phyloP scores from a whole-genome alignment of 1,140 invertebrate species.

The Panagrolaimus sp. region DNA sequence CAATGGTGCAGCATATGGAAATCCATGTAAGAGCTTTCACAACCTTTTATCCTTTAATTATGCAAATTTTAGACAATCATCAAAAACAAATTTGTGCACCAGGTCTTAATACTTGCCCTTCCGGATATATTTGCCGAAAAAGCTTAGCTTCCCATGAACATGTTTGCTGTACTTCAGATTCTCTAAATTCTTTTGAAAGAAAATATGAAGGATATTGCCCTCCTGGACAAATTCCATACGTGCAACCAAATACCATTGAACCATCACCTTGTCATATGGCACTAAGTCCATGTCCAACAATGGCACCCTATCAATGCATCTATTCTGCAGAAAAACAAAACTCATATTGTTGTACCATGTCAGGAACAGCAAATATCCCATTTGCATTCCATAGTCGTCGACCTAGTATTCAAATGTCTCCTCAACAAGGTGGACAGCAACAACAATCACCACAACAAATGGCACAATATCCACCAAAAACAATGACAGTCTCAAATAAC shows the following conservation, averaged over 20 bases:
- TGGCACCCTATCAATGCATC: constrained; percentile 53
- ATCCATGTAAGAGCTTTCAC: constrained; percentile 30
- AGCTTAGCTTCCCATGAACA: constrained; percentile 48
- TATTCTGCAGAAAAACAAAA: constrained; percentile 57
- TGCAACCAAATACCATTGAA: constrained; percentile 27
- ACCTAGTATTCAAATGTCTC: background rate
- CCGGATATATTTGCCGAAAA: constrained; percentile 45
- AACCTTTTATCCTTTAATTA: background rate
- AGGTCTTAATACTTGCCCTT: constrained; percentile 30
- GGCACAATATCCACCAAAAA: too few species aligned
- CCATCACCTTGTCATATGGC: constrained; percentile 56
- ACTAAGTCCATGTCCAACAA: constrained; percentile 50
- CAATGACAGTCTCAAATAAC: background rate
- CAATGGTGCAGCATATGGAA: constrained; percentile 47
- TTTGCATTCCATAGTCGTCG: background rate
- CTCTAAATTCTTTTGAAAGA: constrained; percentile 26
- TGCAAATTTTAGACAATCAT: constrained; percentile 22
- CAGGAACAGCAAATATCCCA: background rate
- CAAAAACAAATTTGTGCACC: constrained; percentile 45
- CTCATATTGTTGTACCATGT: constrained; percentile 52
- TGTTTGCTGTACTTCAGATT: constrained; percentile 44
- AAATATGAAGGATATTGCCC: constrained; percentile 52
- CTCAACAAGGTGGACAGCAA: background rate
- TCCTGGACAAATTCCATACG: constrained; percentile 50
- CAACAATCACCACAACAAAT: background rate